Percentiles rank a stretch among this genome's conserved stretches.
These are phyloP conservation scores for Mamestra brassicae DNA, from an alignment of 2,888 invertebrate genomes.

Conservation along the genomic window DNA sequence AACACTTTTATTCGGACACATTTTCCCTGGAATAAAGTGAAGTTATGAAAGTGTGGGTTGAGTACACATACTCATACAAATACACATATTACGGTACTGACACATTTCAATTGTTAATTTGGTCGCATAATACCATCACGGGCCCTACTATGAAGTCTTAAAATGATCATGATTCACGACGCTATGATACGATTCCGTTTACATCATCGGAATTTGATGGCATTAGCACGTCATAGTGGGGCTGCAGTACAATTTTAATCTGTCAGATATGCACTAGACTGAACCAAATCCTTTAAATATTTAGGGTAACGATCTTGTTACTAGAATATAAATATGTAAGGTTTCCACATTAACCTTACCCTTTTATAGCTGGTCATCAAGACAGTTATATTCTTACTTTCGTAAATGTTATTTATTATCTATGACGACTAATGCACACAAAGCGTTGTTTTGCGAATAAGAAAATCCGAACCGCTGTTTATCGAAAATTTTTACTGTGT, in stretches of 20 bases:
- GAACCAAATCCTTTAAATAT: conserved; percentile 9
- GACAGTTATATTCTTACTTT: conserved; percentile 8
- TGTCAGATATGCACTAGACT: not conserved
- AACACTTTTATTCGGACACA: not conserved
- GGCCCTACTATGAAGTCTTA: no score
- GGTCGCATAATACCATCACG: not conserved
- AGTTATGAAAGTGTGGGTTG: no score
- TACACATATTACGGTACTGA: not conserved
- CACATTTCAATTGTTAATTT: conserved; percentile 14
- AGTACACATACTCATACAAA: no score
- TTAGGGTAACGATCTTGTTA: not conserved
- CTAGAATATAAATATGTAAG: not conserved
- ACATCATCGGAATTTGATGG: no score
- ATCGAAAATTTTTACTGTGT: no score
- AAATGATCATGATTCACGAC: no score
- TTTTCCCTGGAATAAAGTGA: no score
- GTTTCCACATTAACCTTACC: not conserved
- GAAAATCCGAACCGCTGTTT: not conserved
- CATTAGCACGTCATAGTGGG: no score
- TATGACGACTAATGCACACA: conserved; percentile 34
- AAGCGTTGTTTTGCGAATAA: conserved; percentile 1
- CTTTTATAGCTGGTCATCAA: conserved; percentile 3
- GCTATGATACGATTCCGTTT: no score
- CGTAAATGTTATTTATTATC: conserved; percentile 1
- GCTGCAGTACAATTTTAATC: not conserved